Base-by-base conservation (phyloP, 2,113 vertebrate species). In the Nerophis ophidion region DNA sequence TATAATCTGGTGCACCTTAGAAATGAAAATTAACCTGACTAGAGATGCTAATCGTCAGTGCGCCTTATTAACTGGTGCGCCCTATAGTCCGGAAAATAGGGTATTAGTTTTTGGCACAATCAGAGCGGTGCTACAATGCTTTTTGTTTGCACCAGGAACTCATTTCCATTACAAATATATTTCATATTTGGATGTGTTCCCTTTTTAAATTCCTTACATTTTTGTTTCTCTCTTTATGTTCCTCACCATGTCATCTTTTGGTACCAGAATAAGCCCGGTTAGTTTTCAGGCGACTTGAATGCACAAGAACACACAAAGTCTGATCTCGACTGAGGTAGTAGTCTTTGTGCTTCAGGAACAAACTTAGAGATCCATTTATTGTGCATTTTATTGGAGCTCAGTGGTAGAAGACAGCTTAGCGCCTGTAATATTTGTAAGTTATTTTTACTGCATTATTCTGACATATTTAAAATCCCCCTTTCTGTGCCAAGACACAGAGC, bases 301-400 rank as follows among this genome's bases (percentile, higher is more conserved):
- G 48, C 44, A 36, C 68, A 61, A 51, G 19, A 67, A 53, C 53
- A 45, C 26, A 44, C 63, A 44, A 61, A 52, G 59, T 55, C 59
- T 1, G 0, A 59, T 66, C 14, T 15, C 56, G 12, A 16, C 40
- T 16, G 61, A 46, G 45, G 55, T 60, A n/a, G 33, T 66, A 42
- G 33, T 57, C 48, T 60, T 46, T 57, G 44, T n/a, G 48, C 35
- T 65, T 44, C 19, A 56, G 57, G 6, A 56, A 59, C 51, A 51
- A 65, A 46, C 44, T 44, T 51, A 4, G 14, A 5, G 50, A 52
- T 46, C 49, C 6, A 36, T 46, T 60, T 19, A 42, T 26, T 5
- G 26, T 10, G 5, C 19, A 54, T 64, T 45, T 34, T 19, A 35
- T 36, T 47, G 52, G 26, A 26, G 46, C 8, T 48, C 14, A 13